phyloP scores from a whole-genome alignment of 2,113 vertebrate genomes.

The Gyps fulvus region DNA sequence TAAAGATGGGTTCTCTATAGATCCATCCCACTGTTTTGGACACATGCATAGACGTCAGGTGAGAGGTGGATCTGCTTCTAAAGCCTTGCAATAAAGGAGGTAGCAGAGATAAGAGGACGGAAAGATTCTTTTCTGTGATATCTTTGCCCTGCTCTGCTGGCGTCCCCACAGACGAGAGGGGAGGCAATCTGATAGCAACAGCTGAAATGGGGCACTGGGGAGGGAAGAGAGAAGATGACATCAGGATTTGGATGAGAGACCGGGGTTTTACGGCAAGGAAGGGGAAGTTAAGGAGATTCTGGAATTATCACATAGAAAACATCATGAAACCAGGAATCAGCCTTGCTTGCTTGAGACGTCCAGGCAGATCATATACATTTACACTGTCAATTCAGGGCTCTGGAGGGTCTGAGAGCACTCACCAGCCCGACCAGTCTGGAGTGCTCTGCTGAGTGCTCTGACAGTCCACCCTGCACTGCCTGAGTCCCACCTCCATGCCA shows the following conservation, averaged over 20 bases:
- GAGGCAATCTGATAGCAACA: not conserved
- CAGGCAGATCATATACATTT: not conserved
- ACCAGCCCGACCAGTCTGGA: accelerated
- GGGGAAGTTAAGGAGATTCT: not conserved
- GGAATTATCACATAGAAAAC: not conserved
- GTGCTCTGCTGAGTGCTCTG: not conserved
- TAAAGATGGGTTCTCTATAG: not conserved
- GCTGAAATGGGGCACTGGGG: not conserved
- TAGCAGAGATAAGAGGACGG: not conserved
- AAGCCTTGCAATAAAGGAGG: not conserved
- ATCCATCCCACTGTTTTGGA: not conserved
- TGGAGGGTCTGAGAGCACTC: not conserved
- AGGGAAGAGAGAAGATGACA: not conserved
- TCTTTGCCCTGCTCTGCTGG: not conserved
- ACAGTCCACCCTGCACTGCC: not conserved
- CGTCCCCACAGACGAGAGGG: not conserved
- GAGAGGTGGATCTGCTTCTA: not conserved
- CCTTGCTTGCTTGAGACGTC: not conserved
- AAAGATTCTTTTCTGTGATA: not conserved
- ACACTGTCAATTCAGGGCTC: not conserved
- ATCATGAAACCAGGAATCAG: not conserved
- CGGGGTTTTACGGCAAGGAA: not conserved
- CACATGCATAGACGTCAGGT: no score
- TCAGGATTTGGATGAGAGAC: not conserved
- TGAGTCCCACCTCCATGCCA: not conserved